phyloP scores from a whole-genome alignment of 2,113 vertebrate genomes.

The Grus americana region DNA sequence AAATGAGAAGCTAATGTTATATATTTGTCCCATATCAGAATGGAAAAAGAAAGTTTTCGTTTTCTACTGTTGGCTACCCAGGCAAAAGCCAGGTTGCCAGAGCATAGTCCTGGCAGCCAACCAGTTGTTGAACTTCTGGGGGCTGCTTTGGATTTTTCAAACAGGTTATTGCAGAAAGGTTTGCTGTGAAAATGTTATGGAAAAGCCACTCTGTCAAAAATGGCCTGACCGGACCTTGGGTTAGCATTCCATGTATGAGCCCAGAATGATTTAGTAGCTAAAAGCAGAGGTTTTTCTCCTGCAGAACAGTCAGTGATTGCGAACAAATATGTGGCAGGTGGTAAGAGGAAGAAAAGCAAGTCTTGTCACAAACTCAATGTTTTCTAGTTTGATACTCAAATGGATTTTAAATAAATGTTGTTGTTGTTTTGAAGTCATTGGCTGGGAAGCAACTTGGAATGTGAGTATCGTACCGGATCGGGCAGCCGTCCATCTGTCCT shows the following conservation, averaged over 20 bases:
- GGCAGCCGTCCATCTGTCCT: background rate
- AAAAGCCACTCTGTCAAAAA: background rate
- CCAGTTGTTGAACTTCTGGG: background rate
- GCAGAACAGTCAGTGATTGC: background rate
- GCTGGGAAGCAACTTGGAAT: background rate
- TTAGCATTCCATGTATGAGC: background rate
- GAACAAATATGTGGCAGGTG: background rate
- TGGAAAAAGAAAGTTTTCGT: background rate
- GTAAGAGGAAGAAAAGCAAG: background rate
- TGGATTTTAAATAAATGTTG: background rate
- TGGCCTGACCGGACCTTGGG: background rate
- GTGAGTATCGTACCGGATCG: background rate
- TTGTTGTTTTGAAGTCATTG: background rate
- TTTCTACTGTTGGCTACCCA: background rate
- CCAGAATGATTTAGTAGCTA: background rate
- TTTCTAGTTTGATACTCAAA: constrained; percentile 20
- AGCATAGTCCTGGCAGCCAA: background rate
- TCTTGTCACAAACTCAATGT: background rate
- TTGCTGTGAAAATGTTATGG: background rate
- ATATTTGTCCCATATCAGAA: background rate
- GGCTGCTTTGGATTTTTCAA: background rate
- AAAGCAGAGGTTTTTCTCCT: background rate
- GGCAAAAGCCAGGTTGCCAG: background rate
- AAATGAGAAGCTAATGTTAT: background rate
- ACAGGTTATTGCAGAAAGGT: background rate